A percentile compares a stretch with the other conserved stretches of the same genome.
Evolutionary conservation across 2,888 invertebrate species (phyloP).

Genomic region (Xestia xanthographa): DNA sequence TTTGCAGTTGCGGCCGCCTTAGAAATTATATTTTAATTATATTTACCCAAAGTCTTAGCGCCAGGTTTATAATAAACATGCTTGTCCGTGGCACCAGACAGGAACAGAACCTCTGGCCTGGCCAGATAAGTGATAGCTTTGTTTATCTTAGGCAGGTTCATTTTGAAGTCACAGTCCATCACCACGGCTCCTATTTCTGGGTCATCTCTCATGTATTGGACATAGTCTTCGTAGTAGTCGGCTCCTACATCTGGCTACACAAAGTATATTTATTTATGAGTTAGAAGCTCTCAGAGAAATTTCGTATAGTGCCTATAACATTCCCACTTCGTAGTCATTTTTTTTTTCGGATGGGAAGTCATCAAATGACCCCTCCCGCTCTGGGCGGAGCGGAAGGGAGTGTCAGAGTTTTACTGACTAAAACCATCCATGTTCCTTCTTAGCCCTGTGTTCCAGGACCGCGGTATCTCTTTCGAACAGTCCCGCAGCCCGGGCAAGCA

Average conservation of each 20-base stretch:
- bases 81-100: slow-evolving; percentile 88
- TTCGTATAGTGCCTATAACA: too few species aligned
- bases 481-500: too few species aligned
- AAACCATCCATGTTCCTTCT: too few species aligned
- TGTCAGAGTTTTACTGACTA: too few species aligned
- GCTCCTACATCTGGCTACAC: slow-evolving; percentile 78
- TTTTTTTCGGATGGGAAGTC: too few species aligned
- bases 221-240: slow-evolving; percentile 75
- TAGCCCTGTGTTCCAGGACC: too few species aligned
- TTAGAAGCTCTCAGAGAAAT: too few species aligned
- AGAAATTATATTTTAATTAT: background rate
- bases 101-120: slow-evolving; percentile 87
- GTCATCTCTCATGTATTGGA: slow-evolving; percentile 80
- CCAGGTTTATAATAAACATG: slow-evolving; percentile 79
- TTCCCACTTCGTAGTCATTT: too few species aligned
- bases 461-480: too few species aligned
- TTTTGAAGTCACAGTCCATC: slow-evolving; percentile 87
- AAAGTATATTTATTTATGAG: too few species aligned
- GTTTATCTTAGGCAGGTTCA: slow-evolving; percentile 88
- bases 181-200: slow-evolving; percentile 90
- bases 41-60: slow-evolving; percentile 77
- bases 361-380: too few species aligned
- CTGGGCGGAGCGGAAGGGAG: too few species aligned
- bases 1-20: background rate
- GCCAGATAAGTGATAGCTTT: slow-evolving; percentile 86